A percentile compares a stretch with the other conserved stretches of the same genome.
These are phyloP conservation scores for Muscidifurax raptorellus DNA, from an alignment of 1,140 invertebrate genomes.

Conservation along the genomic window DNA sequence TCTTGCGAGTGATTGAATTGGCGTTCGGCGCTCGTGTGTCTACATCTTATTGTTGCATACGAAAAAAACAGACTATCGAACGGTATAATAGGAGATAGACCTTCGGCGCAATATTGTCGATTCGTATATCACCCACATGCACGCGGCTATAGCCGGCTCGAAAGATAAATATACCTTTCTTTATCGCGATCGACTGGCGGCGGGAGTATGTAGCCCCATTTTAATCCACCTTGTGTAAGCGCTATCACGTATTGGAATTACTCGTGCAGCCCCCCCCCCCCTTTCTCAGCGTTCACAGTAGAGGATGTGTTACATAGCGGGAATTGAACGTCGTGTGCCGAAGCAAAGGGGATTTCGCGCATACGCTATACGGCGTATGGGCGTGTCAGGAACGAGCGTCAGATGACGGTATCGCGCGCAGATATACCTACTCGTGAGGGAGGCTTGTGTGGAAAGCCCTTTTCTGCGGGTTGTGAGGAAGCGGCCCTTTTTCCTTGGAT, in stretches of 20 bases:
- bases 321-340: not conserved
- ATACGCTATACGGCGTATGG: not conserved
- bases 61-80: too few species aligned
- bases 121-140: too few species aligned
- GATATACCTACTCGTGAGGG: not conserved
- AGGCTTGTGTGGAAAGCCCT: too few species aligned
- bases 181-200: not conserved
- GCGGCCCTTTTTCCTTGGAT: too few species aligned
- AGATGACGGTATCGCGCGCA: not conserved
- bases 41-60: not conserved
- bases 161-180: not conserved
- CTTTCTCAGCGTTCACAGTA: too few species aligned
- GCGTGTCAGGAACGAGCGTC: not conserved
- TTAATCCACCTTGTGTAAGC: constrained; percentile 20
- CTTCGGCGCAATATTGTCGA: too few species aligned
- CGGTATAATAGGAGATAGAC: too few species aligned
- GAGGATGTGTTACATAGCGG: not conserved
- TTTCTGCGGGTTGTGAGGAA: too few species aligned
- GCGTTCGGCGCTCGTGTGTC: not conserved
- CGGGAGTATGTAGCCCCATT: not conserved
- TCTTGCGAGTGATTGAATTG: not conserved
- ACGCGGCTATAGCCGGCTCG: too few species aligned
- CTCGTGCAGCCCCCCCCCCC: not conserved
- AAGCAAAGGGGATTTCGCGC: not conserved
- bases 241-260: constrained; percentile 22